phyloP scores from a whole-genome alignment of 2,888 invertebrate genomes.

The Himalopsyche japonica region DNA sequence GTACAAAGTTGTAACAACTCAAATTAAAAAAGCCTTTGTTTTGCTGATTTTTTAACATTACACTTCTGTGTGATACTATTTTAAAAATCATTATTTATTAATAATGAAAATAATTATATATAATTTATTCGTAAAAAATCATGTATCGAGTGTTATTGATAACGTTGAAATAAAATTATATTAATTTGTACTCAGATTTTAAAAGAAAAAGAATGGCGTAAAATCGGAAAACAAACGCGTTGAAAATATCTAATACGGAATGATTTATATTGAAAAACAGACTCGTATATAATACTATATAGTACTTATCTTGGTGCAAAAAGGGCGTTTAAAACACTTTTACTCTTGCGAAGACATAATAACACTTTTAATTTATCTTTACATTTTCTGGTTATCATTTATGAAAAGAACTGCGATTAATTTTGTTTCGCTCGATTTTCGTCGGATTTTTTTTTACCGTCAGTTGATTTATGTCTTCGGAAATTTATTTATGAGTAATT shows the following conservation, averaged over 20 bases:
- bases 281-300: not conserved
- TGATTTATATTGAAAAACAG: constrained; percentile 26
- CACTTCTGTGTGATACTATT: too few species aligned
- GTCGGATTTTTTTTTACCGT: not conserved
- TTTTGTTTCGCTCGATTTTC: not conserved
- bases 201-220: not conserved
- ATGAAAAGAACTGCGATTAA: not conserved
- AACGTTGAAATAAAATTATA: too few species aligned
- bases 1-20: too few species aligned
- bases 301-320: not conserved
- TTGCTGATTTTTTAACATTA: too few species aligned
- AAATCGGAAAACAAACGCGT: constrained; percentile 29
- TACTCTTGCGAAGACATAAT: not conserved
- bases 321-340: not conserved
- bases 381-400: not conserved
- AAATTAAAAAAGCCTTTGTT: too few species aligned
- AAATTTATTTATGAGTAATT: not conserved
- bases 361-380: not conserved
- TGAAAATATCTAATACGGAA: constrained; percentile 29
- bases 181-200: too few species aligned
- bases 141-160: too few species aligned
- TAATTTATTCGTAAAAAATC: too few species aligned
- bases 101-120: too few species aligned
- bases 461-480: not conserved
- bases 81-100: too few species aligned